phyloP scores from a whole-genome alignment of 1,140 invertebrate species.

The Sitodiplosis mosellana region DNA sequence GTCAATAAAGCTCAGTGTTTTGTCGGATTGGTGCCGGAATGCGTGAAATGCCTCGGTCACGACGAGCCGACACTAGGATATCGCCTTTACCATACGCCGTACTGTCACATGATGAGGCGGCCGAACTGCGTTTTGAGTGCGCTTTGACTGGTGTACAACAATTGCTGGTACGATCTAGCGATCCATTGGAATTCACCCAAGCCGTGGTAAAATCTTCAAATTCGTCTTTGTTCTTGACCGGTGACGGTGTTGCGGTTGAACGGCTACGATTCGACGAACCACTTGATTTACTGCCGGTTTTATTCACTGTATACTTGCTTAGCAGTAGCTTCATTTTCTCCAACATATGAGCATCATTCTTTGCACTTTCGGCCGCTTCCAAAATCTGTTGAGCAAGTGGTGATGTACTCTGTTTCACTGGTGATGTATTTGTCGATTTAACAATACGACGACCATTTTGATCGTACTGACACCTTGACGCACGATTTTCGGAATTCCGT shows the following conservation, averaged over 20 bases:
- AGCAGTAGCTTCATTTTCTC: constrained; percentile 52
- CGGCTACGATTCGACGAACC: constrained; percentile 1
- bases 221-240: constrained; percentile 31
- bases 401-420: constrained; percentile 29
- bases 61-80: constrained; percentile 12
- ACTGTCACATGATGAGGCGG: constrained; percentile 19
- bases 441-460: constrained; percentile 32
- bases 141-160: constrained; percentile 17
- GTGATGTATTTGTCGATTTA: constrained; percentile 24
- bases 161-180: constrained; percentile 26
- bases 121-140: constrained; percentile 20
- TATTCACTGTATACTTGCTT: constrained; percentile 36
- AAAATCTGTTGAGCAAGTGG: constrained; percentile 51
- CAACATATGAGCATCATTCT: constrained; percentile 45
- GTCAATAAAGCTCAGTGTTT: constrained; percentile 23
- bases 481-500: constrained; percentile 36
- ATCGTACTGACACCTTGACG: constrained; percentile 40
- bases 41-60: constrained; percentile 20
- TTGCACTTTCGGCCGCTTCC: constrained; percentile 42
- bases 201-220: constrained; percentile 46
- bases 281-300: constrained; percentile 19
- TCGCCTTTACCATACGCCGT: constrained; percentile 11
- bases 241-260: constrained; percentile 20
- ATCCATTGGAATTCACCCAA: constrained; percentile 55
- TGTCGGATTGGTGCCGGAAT: constrained; percentile 23